Evolutionary conservation across 1,140 invertebrate genomes (phyloP), one percentile per base, ranked within the genome.

Genomic region (Dendroctonus valens): DNA sequence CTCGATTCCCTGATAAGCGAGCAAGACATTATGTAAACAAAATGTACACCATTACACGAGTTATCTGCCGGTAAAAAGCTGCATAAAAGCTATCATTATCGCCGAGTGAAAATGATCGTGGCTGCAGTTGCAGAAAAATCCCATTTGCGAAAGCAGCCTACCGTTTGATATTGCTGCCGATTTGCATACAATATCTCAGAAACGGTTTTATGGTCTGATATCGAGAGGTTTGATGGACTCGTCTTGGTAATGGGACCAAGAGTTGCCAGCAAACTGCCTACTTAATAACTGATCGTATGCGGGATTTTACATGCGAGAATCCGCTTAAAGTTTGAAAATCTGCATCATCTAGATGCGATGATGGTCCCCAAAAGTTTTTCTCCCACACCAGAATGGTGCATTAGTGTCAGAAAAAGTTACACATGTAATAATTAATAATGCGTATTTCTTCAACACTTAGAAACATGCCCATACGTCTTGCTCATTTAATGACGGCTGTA

Each of bases 351-450:
- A 26, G 26, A 26, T 2, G 1, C 26, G 26, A 2, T 26, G 26
- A 26, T 26, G 26, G 26, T 26, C 26, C 26, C 26, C 26, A 26
- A 26, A 26, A 26, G 3, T 26, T 3, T n/a, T 39, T 54, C 53
- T 63, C 61, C 51, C 61, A 63, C 61, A 40, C 7, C 14, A 50
- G 41, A 51, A 15, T 40, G 14, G 26, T 14, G 41, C 44, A 57
- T 57, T 49, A 59, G 49, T 59, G 58, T 59, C 58, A 59, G 58
- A 59, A 59, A 59, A 59, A 48, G 59, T 61, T 63, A 63, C 61
- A 63, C 40, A 55, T 63, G 61, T 63, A 63, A 63, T 63, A 54
- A 63, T 63, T 63, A 63, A 63, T 62, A 63, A 63, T 46, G 48
- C 41, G 26, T 48, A 63, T 63, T 63, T 63, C 52, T 63, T 63